Evolutionary conservation across 1,140 invertebrate genomes (phyloP).

Genomic region (Sarcophaga peregrina): DNA sequence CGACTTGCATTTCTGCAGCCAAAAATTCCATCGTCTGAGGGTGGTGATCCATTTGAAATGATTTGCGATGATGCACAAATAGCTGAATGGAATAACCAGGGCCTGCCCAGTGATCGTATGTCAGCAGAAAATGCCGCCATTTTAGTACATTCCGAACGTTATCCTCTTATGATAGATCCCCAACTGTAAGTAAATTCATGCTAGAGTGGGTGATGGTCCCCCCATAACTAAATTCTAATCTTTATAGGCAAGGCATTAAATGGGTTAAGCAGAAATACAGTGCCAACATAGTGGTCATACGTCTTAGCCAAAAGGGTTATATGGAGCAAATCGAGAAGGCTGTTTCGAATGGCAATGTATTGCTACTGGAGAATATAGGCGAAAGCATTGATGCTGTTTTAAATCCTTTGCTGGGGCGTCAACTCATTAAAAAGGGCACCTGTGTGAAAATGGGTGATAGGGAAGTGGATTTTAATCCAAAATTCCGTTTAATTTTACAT

Average conservation of each 20-base stretch:
- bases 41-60: conserved; percentile 83
- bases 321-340: conserved; percentile 86
- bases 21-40: conserved; percentile 82
- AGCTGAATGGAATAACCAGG: conserved; percentile 94
- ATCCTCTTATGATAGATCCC: conserved; percentile 96
- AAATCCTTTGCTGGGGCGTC: conserved; percentile 88
- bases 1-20: conserved; percentile 66
- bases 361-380: conserved; percentile 90
- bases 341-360: conserved; percentile 77
- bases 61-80: conserved; percentile 92
- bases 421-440: conserved; percentile 86
- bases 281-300: conserved; percentile 77
- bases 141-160: conserved; percentile 86
- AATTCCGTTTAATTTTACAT: conserved; percentile 88
- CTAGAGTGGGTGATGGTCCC: neutral
- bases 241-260: conserved; percentile 85
- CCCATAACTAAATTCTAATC: neutral
- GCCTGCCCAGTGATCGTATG: conserved; percentile 91
- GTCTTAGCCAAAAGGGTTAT: conserved; percentile 85
- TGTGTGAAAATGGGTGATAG: conserved; percentile 87
- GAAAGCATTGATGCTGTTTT: conserved; percentile 91
- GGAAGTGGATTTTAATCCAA: conserved; percentile 87
- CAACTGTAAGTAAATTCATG: conserved; percentile 70
- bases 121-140: conserved; percentile 96
- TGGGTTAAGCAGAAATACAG: conserved; percentile 92